Evolutionary conservation across 2,888 invertebrate species (phyloP), one percentile per base, ranked within the genome.

Genomic region (Xanthorhoe spadicearia): DNA sequence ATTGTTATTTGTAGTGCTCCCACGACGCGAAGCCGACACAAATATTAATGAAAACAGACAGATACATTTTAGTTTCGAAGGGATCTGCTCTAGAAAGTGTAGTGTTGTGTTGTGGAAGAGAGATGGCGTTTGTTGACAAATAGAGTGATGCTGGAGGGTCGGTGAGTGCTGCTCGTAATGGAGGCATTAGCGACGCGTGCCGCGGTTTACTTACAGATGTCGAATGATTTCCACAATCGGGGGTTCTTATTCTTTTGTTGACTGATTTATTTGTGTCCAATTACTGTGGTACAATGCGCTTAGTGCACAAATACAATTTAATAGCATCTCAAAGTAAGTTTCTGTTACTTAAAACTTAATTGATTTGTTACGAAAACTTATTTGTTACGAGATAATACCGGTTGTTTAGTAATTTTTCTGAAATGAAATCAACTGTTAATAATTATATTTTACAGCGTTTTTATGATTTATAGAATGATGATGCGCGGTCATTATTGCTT

Each of bases 141-240:
- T 77, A 74, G 61, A 67, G 61, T 75, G 83, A 84, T 83, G 85
- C 82, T 83, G 82, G 80, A 77, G 74, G 75, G 76, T 77, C 77
- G 84, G 85, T 83, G 77, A 85, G 84, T 81, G 71, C 71, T 70
- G 57, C 51, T 63, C 71, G 74, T 74, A 74, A 75, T 74, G 67
- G 70, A 69, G 70, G 74, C 72, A 71, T 72, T 71, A 71, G 66
- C 71, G 76, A 63, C 80, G 79, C 82, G 84, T 80, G 82, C 76
- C 80, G 79, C 65, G 81, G 79, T 82, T 84, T 84, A 79, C 79
- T 81, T 78, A 78, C 78, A 69, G 73, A 75, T 81, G 79, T 77
- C 74, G 70, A 60, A 75, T 79, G 74, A 77, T 77, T 73, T 76
- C 55, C 65, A 62, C 68, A 59, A 62, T 19, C 60, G 54, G 59